Conservation (phyloP, 2,888 invertebrate genomes). For the Metalampra italica region DNA sequence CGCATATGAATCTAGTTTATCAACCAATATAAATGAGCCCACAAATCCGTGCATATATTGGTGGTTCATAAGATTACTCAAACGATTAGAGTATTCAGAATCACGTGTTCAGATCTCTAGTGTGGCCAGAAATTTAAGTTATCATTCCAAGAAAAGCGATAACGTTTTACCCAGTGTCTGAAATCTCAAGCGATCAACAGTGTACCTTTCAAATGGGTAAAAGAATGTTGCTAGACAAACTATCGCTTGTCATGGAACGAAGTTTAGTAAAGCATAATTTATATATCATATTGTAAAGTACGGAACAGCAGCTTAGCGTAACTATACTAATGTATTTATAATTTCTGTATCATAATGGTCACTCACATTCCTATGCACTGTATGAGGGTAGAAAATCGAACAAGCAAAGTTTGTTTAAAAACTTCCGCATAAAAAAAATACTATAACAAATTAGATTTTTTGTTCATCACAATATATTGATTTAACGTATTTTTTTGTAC, state of each 20-base stretch:
- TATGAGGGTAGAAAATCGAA: constrained; percentile 54
- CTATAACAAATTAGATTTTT: constrained; percentile 29
- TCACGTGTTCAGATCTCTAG: constrained; percentile 19
- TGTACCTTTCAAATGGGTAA: background rate
- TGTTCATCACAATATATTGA: constrained; percentile 36
- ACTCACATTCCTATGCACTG: constrained; percentile 47
- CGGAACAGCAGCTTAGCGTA: constrained; percentile 50
- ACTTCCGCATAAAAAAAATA: too few relatives aligned
- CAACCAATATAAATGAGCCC: too few relatives aligned
- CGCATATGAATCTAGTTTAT: too few relatives aligned
- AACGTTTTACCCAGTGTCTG: background rate
- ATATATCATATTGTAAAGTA: constrained; percentile 51
- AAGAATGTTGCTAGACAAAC: too few relatives aligned
- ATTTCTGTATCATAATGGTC: constrained; percentile 75
- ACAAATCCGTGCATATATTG: too few relatives aligned
- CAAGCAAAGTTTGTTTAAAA: constrained; percentile 31
- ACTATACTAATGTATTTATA: constrained; percentile 59
- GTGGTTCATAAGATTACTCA: too few relatives aligned
- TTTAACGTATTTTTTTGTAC: constrained; percentile 52
- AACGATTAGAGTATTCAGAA: too few relatives aligned
- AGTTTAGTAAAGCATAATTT: constrained; percentile 44
- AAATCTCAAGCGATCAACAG: background rate
- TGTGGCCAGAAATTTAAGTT: constrained; percentile 39
- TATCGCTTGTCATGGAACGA: constrained; percentile 10
- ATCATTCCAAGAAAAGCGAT: constrained; percentile 9